Evolutionary conservation across 2,113 vertebrate genomes (phyloP).

Genomic region (Tiliqua scincoides): DNA sequence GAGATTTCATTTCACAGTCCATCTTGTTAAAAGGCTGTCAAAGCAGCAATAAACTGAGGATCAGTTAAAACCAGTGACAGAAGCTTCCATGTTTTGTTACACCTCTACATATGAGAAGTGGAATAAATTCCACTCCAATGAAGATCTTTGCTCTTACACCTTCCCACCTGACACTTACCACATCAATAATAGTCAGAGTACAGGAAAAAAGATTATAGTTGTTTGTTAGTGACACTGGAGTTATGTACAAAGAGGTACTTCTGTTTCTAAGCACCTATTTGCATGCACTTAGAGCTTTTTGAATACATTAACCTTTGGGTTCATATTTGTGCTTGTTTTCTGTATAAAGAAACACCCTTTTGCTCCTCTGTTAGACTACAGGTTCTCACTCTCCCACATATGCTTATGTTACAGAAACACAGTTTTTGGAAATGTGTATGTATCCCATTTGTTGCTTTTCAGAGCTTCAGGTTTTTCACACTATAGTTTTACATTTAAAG

Average conservation of each 20-base stretch:
- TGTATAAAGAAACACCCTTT: conserved; percentile 13
- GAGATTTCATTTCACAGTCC: conserved; percentile 51
- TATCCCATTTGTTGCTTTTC: background rate
- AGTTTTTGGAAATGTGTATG: background rate
- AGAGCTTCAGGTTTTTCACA: background rate
- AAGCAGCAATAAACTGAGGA: conserved; percentile 48
- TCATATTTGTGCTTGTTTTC: conserved; percentile 50
- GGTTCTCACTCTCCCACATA: background rate
- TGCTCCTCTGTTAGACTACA: conserved; percentile 33
- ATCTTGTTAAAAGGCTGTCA: conserved; percentile 60
- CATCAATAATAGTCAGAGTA: conserved; percentile 48
- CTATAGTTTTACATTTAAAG: background rate
- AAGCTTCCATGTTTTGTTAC: conserved; percentile 45
- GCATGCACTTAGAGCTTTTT: conserved; percentile 38
- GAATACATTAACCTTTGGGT: conserved; percentile 58
- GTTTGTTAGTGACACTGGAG: conserved; percentile 46
- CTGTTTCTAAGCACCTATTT: conserved; percentile 56
- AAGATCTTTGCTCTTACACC: conserved; percentile 48
- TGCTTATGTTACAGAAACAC: background rate
- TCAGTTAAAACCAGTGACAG: conserved; percentile 55
- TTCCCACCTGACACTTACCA: conserved; percentile 56
- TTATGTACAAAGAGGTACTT: conserved; percentile 54
- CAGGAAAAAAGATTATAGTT: conserved; percentile 47
- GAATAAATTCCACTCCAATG: conserved; percentile 41
- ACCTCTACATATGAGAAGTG: conserved; percentile 17